These are phyloP conservation scores for Lingula anatina DNA, from an alignment of 2,888 invertebrate species.

Conservation along the genomic window DNA sequence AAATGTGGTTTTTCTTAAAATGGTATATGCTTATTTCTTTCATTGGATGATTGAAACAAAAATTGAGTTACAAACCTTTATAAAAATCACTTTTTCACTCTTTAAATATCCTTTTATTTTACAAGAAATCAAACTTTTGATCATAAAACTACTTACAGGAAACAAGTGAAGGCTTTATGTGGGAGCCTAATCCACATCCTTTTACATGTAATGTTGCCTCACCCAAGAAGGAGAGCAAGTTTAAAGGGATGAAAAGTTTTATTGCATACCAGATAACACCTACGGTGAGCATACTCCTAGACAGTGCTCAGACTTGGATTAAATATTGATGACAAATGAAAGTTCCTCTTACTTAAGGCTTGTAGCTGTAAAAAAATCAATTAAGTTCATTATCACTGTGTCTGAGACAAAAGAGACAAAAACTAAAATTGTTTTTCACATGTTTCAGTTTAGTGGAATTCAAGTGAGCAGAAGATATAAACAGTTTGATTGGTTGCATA, in stretches of 20 bases:
- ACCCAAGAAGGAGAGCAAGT: slow-evolving; percentile 94
- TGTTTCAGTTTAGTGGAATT: slow-evolving; percentile 73
- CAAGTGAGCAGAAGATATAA: slow-evolving; percentile 87
- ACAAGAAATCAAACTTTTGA: too few relatives aligned
- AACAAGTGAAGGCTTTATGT: slow-evolving; percentile 67
- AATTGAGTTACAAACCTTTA: neutral
- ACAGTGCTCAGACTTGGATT: neutral
- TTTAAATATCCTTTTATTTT: slow-evolving; percentile 4
- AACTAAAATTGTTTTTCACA: too few relatives aligned
- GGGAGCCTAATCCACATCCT: slow-evolving; percentile 69
- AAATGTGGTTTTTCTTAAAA: neutral
- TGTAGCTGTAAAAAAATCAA: neutral
- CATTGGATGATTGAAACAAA: neutral
- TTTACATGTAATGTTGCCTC: slow-evolving; percentile 86
- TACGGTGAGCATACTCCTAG: slow-evolving; percentile 60
- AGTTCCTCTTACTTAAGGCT: too few relatives aligned
- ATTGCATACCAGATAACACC: slow-evolving; percentile 96
- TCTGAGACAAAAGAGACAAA: too few relatives aligned
- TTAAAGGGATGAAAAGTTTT: slow-evolving; percentile 94
- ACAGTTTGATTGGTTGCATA: slow-evolving; percentile 98
- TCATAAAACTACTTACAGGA: slow-evolving; percentile 57
- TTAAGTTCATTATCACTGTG: too few relatives aligned
- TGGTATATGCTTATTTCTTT: neutral
- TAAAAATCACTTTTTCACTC: neutral
- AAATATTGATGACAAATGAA: neutral